Percentiles rank a stretch among this genome's conserved stretches.
These are phyloP conservation scores for Ceyx cyanopectus DNA, from an alignment of 2,113 vertebrate species.

Conservation along the genomic window DNA sequence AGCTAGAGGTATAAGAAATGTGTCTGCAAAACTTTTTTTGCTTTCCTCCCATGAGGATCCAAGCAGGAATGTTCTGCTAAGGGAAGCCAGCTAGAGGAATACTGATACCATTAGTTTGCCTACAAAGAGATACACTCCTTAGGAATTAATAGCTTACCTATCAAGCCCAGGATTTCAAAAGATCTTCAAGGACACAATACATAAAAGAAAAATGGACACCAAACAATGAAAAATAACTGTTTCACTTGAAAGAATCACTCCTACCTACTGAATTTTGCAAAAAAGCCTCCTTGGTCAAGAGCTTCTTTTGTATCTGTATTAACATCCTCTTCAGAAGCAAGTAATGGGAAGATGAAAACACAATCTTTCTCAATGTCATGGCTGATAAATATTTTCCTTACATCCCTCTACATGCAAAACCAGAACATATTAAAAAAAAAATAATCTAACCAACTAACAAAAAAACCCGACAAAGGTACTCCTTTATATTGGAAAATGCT, in stretches of 20 bases:
- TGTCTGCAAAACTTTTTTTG: background rate
- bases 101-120: rapidly evolving
- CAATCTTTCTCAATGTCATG: background rate
- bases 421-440: background rate
- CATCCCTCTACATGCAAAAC: background rate
- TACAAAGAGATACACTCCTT: background rate
- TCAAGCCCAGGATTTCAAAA: background rate
- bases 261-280: background rate
- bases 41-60: background rate
- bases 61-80: background rate
- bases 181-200: background rate
- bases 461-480: rapidly evolving
- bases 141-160: background rate
- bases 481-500: background rate
- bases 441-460: no score
- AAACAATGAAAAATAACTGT: background rate
- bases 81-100: background rate
- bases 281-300: background rate
- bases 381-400: background rate
- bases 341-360: background rate
- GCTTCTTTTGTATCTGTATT: background rate
- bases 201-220: background rate
- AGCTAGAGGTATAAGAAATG: background rate
- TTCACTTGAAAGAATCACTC: background rate
- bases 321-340: background rate